Evolutionary conservation across 2,113 vertebrate species (phyloP).

Genomic region (Leptodactylus fuscus): DNA sequence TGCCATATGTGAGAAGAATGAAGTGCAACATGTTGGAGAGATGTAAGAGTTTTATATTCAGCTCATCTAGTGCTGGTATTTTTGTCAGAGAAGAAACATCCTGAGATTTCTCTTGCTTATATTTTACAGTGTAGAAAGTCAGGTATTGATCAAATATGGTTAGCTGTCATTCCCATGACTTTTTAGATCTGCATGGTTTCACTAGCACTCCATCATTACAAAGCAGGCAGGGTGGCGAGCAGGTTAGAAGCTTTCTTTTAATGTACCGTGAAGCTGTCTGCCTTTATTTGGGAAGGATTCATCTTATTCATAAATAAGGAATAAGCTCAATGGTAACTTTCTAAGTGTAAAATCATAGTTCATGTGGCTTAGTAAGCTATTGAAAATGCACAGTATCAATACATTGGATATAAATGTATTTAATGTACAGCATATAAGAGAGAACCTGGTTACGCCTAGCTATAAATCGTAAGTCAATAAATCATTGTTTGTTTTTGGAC

Average conservation of each 20-base stretch:
- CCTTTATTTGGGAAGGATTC: slow-evolving; percentile 17
- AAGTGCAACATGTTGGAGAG: slow-evolving; percentile 4
- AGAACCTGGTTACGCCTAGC: no score
- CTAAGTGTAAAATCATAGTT: slow-evolving; percentile 5
- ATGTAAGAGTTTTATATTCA: slow-evolving; percentile 23
- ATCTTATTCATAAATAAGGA: slow-evolving; percentile 33
- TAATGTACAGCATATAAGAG: no score
- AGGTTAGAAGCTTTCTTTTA: slow-evolving; percentile 30
- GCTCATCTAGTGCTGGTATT: background rate
- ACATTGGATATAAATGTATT: background rate
- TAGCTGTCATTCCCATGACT: slow-evolving; percentile 44
- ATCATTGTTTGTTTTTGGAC: no score
- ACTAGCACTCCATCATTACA: slow-evolving; percentile 34
- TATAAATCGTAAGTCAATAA: no score
- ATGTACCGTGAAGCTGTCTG: slow-evolving; percentile 36
- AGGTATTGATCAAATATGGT: slow-evolving; percentile 49
- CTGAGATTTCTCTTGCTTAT: slow-evolving; percentile 40
- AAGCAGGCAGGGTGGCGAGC: slow-evolving; percentile 26
- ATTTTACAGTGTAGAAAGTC: slow-evolving; percentile 42
- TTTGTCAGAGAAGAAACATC: slow-evolving; percentile 19
- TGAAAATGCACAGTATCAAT: background rate
- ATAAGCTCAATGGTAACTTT: background rate
- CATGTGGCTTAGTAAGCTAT: background rate
- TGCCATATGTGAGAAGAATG: slow-evolving; percentile 23
- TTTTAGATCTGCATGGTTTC: slow-evolving; percentile 48